Evolutionary conservation across 1,140 invertebrate genomes (phyloP), one percentile per base, ranked within the genome.

Genomic region (Matsumurasca onukii): DNA sequence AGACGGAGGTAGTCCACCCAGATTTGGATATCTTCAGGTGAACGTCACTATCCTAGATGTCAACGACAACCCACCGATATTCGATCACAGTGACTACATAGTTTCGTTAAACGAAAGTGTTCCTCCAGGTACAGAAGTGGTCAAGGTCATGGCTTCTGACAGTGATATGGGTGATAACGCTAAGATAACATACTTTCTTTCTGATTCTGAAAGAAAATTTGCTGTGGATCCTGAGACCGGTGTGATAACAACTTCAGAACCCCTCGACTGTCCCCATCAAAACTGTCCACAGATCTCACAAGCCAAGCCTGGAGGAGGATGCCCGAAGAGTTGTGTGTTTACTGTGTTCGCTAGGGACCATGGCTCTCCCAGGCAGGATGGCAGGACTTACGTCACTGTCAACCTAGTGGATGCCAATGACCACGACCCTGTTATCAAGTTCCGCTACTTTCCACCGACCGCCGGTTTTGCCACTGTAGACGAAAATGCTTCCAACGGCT

Each of bases 51-150:
- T 97, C 66, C 79, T 97, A 62, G 96, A 98, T 79, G 93, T 95
- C 0, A 98, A 98, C 77, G 95, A 98, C 77, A 97, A 97, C 80
- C 91, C 94, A 20, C 96, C 96, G 27, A 90, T 95, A 61, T 97
- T 97, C 73, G 92, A 94, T 76, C 92, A 95, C 76, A 92, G 89
- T 80, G 94, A 97, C 76, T 98, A 97, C 80, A 90, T 90, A 52
- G 93, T 97, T 0, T 91, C 90, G 12, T 75, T 98, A 17, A 94
- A 95, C 78, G 97, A 99, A 80, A 97, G 92, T 75, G 91, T 94
- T 1, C 86, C 89, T 1, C 88, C 90, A 0, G 94, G 93, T n/a
- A 94, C 91, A 0, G 85, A 85, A 5, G 93, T 98, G 0, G 78
- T 97, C 0, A 91, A 91, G 72, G 94, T 98, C n/a, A 89, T 88